Percentiles rank a stretch among this genome's conserved stretches.
These are phyloP conservation scores for Hemithea aestivaria DNA, from an alignment of 2,888 invertebrate genomes.

Conservation along the genomic window DNA sequence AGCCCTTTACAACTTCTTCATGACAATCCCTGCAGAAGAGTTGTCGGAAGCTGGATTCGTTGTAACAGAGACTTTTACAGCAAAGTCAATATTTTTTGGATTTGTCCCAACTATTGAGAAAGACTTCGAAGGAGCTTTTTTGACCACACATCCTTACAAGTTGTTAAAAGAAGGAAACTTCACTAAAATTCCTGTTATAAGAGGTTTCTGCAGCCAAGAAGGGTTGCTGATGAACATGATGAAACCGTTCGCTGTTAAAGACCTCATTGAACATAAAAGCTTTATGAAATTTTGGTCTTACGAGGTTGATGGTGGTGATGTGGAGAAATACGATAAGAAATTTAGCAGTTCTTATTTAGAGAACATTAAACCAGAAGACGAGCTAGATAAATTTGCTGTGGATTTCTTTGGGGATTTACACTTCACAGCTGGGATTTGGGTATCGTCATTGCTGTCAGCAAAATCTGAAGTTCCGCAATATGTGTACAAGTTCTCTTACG, in stretches of 20 bases:
- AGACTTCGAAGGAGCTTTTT: constrained; percentile 41
- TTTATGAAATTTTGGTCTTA: constrained; percentile 36
- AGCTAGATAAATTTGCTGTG: constrained; percentile 31
- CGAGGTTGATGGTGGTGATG: constrained; percentile 28
- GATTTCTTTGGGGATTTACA: constrained; percentile 50
- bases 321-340: constrained; percentile 23
- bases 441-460: constrained; percentile 32
- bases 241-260: constrained; percentile 31
- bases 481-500: constrained; percentile 46
- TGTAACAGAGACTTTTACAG: constrained; percentile 22
- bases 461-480: constrained; percentile 33
- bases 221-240: constrained; percentile 49
- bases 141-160: constrained; percentile 51
- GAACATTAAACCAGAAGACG: constrained; percentile 19
- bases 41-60: constrained; percentile 28
- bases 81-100: constrained; percentile 35
- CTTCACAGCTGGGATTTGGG: constrained; percentile 41
- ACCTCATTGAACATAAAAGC: constrained; percentile 33
- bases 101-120: constrained; percentile 54
- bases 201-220: constrained; percentile 70
- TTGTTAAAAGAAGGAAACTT: constrained; percentile 52
- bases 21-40: constrained; percentile 24
- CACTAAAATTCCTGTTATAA: constrained; percentile 59
- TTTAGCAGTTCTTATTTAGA: constrained; percentile 28
- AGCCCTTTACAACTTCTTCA: constrained; percentile 34